A percentile compares a stretch with the other conserved stretches of the same genome.
Conservation (phyloP, 2,888 invertebrate genomes). For the Tiphia femorata region DNA sequence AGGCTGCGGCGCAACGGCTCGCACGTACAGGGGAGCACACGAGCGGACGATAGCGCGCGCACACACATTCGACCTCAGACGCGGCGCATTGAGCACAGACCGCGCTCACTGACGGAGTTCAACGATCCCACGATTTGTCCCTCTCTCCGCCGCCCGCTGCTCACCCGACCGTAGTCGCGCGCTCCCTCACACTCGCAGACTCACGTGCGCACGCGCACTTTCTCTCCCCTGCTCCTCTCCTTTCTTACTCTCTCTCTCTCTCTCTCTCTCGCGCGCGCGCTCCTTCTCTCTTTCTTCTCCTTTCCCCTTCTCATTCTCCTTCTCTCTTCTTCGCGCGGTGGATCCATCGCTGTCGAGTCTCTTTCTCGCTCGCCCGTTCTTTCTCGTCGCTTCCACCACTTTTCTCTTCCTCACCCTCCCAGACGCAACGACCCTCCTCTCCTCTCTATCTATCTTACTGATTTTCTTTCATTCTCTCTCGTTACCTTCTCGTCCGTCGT, state of each 20-base stretch:
- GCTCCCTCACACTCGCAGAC: conserved; percentile 2
- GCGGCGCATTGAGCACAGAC: conserved; percentile 45
- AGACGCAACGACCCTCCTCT: conserved; percentile 17
- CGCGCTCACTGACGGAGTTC: conserved; percentile 53
- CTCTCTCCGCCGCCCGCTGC: conserved; percentile 30
- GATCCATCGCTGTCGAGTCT: neutral
- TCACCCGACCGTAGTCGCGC: conserved; percentile 8
- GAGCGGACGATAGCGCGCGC: conserved; percentile 14
- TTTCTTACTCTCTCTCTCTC: conserved; percentile 14
- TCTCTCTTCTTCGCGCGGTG: neutral
- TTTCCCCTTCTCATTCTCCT: conserved; percentile 11
- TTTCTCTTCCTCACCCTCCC: conserved; percentile 20
- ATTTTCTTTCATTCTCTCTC: neutral
- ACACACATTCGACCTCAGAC: conserved; percentile 18
- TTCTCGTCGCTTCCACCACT: conserved; percentile 22
- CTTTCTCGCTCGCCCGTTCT: conserved; percentile 15
- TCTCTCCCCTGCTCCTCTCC: conserved; percentile 9
- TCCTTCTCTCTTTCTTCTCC: conserved; percentile 11
- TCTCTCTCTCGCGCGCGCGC: neutral
- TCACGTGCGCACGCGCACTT: conserved; percentile 8
- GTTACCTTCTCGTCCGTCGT: neutral
- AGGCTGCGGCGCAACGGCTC: conserved; percentile 6
- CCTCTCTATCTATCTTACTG: conserved; percentile 16
- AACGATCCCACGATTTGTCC: conserved; percentile 50
- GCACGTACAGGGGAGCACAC: no score